phyloP scores from a whole-genome alignment of 1,140 invertebrate genomes.

The Camponotus floridanus region DNA sequence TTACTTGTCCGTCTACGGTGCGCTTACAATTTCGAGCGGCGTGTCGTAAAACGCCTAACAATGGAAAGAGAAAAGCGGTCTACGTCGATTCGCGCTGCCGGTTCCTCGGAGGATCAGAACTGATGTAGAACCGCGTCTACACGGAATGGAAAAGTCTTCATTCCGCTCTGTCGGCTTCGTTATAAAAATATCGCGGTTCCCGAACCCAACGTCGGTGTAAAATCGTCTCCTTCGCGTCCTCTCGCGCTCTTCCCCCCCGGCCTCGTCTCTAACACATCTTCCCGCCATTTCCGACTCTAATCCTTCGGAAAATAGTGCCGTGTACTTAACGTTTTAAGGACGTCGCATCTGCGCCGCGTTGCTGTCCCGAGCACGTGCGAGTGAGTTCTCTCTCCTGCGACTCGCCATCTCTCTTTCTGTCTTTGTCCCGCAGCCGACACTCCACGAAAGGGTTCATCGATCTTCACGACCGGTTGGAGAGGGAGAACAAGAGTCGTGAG shows the following conservation, averaged over 20 bases:
- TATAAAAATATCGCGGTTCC: slow-evolving; percentile 71
- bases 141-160: slow-evolving; percentile 48
- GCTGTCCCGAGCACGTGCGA: slow-evolving; percentile 64
- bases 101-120: slow-evolving; percentile 63
- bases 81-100: not conserved
- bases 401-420: slow-evolving; percentile 1
- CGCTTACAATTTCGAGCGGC: slow-evolving; percentile 7
- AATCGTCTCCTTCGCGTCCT: slow-evolving; percentile 41
- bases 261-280: slow-evolving; percentile 29
- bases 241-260: not conserved
- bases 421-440: slow-evolving; percentile 1
- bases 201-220: slow-evolving; percentile 32
- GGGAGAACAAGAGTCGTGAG: slow-evolving; percentile 25
- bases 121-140: not conserved
- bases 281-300: slow-evolving; percentile 71
- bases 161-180: slow-evolving; percentile 28
- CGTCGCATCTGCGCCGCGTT: slow-evolving; percentile 68
- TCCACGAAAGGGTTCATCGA: slow-evolving; percentile 70
- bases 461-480: slow-evolving; percentile 40
- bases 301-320: slow-evolving; percentile 70
- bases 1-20: not conserved
- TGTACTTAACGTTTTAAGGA: slow-evolving; percentile 75
- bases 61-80: not conserved
- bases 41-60: no score
- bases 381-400: slow-evolving; percentile 43